Base-by-base conservation (phyloP, 2,888 invertebrate species). In the Polymixis lichenea region DNA sequence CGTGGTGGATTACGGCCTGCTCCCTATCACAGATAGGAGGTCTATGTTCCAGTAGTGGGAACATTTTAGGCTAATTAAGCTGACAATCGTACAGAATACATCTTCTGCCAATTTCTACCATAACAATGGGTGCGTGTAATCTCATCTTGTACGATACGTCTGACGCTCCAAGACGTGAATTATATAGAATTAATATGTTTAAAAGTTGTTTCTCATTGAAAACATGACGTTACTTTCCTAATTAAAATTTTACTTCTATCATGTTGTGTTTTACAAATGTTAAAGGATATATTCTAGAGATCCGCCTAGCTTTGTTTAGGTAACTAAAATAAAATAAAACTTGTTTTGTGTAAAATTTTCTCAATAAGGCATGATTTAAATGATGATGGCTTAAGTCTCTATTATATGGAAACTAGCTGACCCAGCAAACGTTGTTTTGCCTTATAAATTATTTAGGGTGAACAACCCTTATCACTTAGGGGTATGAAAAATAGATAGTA, bases 111-210 rank as follows among this genome's bases (percentile, higher is more conserved):
- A 0, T 76, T 4, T 2, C 22, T 51, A 15, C 15, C 32, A 2
- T 19, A 19, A 46, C 17, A 61, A 62, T 53, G 13, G 72, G 71
- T 84, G 77, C 82, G 78, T 86, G 83, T 88, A 89, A 88, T 89
- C 83, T 88, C 84, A 86, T 87, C 75, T 84, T 56, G 68, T 71
- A 70, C 71, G 62, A 55, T 77, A 76, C 68, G 73, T 79, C 64
- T 80, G 78, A 73, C 61, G 79, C 72, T 77, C 66, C 76, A 67
- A 70, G 69, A 83, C 62, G 70, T 73, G 77, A 87, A 81, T 82
- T 86, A 75, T 81, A 78, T 60, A 72, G 62, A 83, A 83, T 87
- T 79, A 86, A 86, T 78, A 84, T 70, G 77, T 80, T 80, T 78
- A 79, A 86, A 83, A 84, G 74, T 87, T 80, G 64, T 61, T 77